Evolutionary conservation across 2,797 vertebrate genomes (phyloP).

Genomic region (Gastrophryne carolinensis): DNA sequence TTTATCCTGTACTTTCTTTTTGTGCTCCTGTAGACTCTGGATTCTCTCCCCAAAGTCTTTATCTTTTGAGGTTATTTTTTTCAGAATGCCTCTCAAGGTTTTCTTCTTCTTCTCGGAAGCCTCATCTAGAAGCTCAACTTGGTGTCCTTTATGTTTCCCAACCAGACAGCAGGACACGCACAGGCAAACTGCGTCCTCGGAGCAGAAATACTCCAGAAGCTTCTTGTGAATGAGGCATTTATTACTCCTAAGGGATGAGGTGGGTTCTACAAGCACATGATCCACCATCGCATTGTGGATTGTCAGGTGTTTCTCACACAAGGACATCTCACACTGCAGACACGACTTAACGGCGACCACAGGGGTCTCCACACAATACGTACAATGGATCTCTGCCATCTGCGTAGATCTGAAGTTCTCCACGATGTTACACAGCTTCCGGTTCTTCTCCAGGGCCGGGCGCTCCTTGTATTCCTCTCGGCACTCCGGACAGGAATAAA

Average conservation of each 20-base stretch:
- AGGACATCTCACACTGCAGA: constrained; percentile 67
- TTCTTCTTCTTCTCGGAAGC: constrained; percentile 66
- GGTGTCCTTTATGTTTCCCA: constrained; percentile 65
- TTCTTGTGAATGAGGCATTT: constrained; percentile 59
- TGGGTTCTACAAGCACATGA: constrained; percentile 52
- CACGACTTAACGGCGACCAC: constrained; percentile 65
- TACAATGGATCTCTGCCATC: background rate
- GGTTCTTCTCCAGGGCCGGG: background rate
- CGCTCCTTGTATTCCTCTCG: background rate
- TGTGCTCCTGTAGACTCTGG: background rate
- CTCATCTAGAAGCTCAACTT: constrained; percentile 64
- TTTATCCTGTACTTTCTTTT: background rate
- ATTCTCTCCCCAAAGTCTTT: background rate
- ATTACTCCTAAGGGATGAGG: constrained; percentile 16
- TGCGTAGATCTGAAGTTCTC: background rate
- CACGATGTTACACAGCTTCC: background rate
- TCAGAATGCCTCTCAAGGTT: constrained; percentile 58
- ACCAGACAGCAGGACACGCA: constrained; percentile 65
- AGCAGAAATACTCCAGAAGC: constrained; percentile 54
- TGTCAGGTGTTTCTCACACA: constrained; percentile 68
- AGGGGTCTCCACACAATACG: constrained; percentile 47
- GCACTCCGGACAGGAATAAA: constrained; percentile 1
- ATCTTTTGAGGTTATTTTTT: constrained; percentile 42
- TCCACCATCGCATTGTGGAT: constrained; percentile 61
- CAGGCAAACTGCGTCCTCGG: constrained; percentile 61